A percentile compares a stretch with the other conserved stretches of the same genome.
phyloP scores from a whole-genome alignment of 2,888 invertebrate species.

The Emmelina monodactyla region DNA sequence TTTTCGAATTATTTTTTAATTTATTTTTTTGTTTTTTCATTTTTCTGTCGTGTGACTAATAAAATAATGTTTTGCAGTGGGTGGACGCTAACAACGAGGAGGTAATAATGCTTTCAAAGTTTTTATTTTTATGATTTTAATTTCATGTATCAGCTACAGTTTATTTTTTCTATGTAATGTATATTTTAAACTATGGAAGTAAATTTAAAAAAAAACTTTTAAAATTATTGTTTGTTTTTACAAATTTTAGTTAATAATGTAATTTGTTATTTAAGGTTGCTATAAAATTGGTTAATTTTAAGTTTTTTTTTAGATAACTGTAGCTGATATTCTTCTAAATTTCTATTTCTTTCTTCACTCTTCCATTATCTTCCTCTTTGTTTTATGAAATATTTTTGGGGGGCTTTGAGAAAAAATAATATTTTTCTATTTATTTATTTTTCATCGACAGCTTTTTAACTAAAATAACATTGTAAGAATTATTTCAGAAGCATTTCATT shows the following conservation, averaged over 20 bases:
- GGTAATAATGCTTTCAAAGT: conserved; percentile 55
- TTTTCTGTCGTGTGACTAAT: conserved; percentile 48
- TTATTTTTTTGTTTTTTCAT: conserved; percentile 18
- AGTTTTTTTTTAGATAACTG: too few species aligned
- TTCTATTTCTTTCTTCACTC: too few species aligned
- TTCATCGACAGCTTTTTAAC: not conserved
- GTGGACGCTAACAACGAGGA: conserved; percentile 73
- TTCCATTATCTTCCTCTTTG: too few species aligned
- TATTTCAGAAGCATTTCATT: conserved; percentile 8
- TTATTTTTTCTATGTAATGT: not conserved
- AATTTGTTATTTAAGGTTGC: too few species aligned
- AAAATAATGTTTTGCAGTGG: conserved; percentile 67
- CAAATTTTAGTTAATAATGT: too few species aligned
- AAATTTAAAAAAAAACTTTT: not conserved
- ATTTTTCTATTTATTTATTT: not conserved
- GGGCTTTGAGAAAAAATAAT: too few species aligned
- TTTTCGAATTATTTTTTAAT: conserved; percentile 15
- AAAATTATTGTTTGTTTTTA: too few species aligned
- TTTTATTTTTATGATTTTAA: not conserved
- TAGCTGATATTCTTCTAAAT: too few species aligned
- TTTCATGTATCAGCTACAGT: not conserved
- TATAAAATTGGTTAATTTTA: too few species aligned
- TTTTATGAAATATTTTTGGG: too few species aligned
- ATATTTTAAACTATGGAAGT: not conserved
- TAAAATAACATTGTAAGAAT: not conserved